phyloP scores from a whole-genome alignment of 2,888 invertebrate species.

The Nephrotoma appendiculata region DNA sequence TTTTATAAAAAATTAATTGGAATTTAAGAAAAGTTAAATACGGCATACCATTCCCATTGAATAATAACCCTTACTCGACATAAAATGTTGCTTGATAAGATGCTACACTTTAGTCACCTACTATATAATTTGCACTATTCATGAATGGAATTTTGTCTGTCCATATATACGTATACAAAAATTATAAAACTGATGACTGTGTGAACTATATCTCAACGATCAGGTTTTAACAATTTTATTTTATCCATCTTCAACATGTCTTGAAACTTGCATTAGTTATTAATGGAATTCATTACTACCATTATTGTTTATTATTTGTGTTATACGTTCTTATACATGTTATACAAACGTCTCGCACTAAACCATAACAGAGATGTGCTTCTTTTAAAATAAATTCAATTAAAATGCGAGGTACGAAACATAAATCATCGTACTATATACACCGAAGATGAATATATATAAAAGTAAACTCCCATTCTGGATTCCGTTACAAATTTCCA shows the following conservation, averaged over 20 bases:
- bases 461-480: background rate
- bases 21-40: no score
- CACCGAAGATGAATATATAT: no score
- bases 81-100: no score
- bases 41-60: no score
- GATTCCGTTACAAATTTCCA: background rate
- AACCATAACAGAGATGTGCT: background rate
- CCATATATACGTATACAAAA: background rate
- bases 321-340: background rate
- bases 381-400: background rate
- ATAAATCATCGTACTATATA: background rate
- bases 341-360: background rate
- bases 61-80: no score
- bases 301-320: background rate
- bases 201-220: background rate
- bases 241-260: background rate
- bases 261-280: background rate
- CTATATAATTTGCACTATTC: background rate
- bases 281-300: background rate
- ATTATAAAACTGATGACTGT: background rate
- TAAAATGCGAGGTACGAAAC: background rate
- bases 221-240: background rate
- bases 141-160: constrained; percentile 2
- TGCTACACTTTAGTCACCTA: background rate
- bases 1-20: no score